Conservation (phyloP, 1,140 invertebrate genomes). For the Rhysida immarginata region DNA sequence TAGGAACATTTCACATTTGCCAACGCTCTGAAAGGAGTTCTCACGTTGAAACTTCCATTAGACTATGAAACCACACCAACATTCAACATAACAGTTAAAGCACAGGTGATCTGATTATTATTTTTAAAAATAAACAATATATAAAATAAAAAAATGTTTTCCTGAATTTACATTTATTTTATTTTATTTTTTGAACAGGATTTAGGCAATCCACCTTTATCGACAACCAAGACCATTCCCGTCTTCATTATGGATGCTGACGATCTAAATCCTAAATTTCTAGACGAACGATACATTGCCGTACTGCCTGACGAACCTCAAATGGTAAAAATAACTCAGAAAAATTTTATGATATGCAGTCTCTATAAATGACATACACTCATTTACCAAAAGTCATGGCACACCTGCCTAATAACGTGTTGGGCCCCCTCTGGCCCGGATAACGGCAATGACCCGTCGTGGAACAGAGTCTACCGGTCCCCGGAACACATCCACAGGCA, state of each 20-base stretch:
- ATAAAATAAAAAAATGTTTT: neutral
- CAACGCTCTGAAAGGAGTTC: constrained; percentile 67
- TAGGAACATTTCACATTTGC: constrained; percentile 67
- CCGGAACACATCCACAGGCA: no score
- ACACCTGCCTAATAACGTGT: no score
- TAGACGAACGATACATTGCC: constrained; percentile 56
- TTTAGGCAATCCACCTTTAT: constrained; percentile 60
- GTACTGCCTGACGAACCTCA: constrained; percentile 44
- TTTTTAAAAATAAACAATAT: neutral
- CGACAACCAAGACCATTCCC: constrained; percentile 52
- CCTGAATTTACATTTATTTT: neutral
- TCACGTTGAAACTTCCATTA: constrained; percentile 59
- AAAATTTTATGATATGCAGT: no score
- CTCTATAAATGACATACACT: no score
- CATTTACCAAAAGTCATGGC: no score
- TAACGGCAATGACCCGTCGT: no score
- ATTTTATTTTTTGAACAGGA: constrained; percentile 34
- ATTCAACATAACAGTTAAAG: constrained; percentile 63
- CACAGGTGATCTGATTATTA: constrained; percentile 21
- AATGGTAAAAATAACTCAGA: no score
- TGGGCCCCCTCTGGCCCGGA: no score
- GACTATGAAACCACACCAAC: constrained; percentile 68
- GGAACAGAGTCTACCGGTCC: no score
- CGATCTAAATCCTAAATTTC: constrained; percentile 74
- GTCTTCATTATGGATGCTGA: constrained; percentile 76